phyloP scores from a whole-genome alignment of 2,888 invertebrate species.

The Gastracanthus pulcherrimus region DNA sequence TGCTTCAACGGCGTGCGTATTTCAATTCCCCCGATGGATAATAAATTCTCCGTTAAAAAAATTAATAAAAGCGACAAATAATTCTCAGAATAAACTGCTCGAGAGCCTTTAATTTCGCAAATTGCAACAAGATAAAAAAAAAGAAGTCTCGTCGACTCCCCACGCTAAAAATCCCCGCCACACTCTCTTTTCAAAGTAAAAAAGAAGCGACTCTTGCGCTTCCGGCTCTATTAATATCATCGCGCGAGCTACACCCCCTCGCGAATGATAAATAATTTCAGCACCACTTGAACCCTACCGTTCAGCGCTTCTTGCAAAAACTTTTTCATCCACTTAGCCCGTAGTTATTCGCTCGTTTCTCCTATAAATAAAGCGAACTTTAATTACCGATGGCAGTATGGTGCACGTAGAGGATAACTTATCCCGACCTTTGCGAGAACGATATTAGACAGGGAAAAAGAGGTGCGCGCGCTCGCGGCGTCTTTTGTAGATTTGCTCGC shows the following conservation, averaged over 20 bases:
- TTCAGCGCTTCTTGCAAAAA: neutral
- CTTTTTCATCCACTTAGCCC: neutral
- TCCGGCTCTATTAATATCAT: neutral
- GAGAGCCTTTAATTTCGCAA: neutral
- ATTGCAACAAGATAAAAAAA: neutral
- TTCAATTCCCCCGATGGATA: neutral
- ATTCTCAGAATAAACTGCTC: neutral
- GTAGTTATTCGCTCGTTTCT: neutral
- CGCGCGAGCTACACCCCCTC: neutral
- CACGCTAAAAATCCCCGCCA: too few relatives aligned
- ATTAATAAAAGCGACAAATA: neutral
- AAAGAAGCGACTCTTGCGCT: neutral
- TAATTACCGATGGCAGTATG: neutral
- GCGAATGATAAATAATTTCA: neutral
- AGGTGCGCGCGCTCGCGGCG: too few relatives aligned
- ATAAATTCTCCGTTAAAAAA: neutral
- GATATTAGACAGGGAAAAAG: too few relatives aligned
- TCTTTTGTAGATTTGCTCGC: neutral
- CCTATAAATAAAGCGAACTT: neutral
- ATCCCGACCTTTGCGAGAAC: neutral
- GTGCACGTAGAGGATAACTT: too few relatives aligned
- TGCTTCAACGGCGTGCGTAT: too few relatives aligned
- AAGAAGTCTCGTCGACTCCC: too few relatives aligned
- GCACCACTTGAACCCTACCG: neutral
- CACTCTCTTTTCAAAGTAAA: neutral